Evolutionary conservation across 1,140 invertebrate genomes (phyloP).

Genomic region (Lucilia sericata): DNA sequence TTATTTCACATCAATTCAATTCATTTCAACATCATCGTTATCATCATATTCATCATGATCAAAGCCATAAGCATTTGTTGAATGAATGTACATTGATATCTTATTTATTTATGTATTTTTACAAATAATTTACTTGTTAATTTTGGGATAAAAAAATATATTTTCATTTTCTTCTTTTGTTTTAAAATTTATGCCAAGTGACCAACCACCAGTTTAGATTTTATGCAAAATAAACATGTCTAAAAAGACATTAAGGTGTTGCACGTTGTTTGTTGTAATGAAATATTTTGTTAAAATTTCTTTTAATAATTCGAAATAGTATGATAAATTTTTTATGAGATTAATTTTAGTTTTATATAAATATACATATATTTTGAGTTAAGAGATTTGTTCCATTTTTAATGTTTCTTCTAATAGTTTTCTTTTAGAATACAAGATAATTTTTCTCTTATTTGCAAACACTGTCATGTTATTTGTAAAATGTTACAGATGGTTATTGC

Average conservation of each 20-base stretch:
- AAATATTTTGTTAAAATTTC: no score
- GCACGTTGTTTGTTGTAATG: neutral
- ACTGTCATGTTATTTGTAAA: neutral
- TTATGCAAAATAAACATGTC: neutral
- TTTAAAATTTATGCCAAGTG: constrained; percentile 3
- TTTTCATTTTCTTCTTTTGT: neutral
- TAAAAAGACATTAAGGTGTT: neutral
- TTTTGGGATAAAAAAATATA: neutral
- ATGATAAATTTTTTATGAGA: no score
- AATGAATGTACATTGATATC: neutral
- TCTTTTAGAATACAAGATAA: no score
- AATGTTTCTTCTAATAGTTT: no score
- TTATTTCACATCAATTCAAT: neutral
- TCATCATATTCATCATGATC: neutral
- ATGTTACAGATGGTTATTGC: neutral
- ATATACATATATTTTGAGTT: no score
- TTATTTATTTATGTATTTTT: neutral
- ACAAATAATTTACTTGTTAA: constrained; percentile 29
- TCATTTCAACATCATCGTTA: neutral
- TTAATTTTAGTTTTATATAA: no score
- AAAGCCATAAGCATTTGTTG: neutral
- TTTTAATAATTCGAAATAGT: no score
- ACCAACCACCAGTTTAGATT: neutral
- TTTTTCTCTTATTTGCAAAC: no score
- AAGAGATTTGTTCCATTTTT: no score